A percentile compares a stretch with the other conserved stretches of the same genome.
Evolutionary conservation across 2,113 vertebrate species (phyloP).

Genomic region (Rhinolophus ferrumequinum): DNA sequence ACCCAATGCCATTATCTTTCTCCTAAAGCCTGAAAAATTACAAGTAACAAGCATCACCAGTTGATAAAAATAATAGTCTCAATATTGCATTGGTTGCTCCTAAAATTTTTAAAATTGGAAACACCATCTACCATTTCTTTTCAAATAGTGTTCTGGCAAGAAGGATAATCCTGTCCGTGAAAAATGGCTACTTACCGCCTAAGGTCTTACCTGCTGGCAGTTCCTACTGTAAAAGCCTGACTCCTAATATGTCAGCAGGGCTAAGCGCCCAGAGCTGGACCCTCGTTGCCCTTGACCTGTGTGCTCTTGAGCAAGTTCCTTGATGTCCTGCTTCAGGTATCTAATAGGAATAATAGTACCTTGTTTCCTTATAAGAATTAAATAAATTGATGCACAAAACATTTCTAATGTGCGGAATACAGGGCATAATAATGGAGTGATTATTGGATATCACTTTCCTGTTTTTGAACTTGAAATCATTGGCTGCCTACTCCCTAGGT

Average conservation of each 20-base stretch:
- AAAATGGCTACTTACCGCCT: neutral
- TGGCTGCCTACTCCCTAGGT: neutral
- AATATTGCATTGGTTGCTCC: neutral
- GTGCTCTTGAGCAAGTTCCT: neutral
- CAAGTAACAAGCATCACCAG: neutral
- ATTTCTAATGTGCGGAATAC: neutral
- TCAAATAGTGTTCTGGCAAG: neutral
- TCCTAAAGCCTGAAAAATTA: neutral
- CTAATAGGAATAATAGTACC: neutral
- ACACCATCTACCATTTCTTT: neutral
- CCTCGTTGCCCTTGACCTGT: neutral
- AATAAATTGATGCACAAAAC: neutral
- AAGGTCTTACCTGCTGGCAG: neutral
- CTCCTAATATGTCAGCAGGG: accelerated
- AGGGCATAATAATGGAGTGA: neutral
- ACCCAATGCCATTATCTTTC: neutral
- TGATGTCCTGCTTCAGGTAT: neutral
- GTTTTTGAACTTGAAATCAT: neutral
- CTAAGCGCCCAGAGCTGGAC: neutral
- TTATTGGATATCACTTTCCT: neutral
- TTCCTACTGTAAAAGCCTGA: neutral
- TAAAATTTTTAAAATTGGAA: neutral
- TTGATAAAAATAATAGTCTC: neutral
- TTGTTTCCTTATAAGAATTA: neutral
- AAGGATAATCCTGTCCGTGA: neutral